Percentiles rank a stretch among this genome's conserved stretches.
These are phyloP conservation scores for Zaprionus ghesquierei DNA, from an alignment of 1,140 invertebrate species.

Conservation along the genomic window DNA sequence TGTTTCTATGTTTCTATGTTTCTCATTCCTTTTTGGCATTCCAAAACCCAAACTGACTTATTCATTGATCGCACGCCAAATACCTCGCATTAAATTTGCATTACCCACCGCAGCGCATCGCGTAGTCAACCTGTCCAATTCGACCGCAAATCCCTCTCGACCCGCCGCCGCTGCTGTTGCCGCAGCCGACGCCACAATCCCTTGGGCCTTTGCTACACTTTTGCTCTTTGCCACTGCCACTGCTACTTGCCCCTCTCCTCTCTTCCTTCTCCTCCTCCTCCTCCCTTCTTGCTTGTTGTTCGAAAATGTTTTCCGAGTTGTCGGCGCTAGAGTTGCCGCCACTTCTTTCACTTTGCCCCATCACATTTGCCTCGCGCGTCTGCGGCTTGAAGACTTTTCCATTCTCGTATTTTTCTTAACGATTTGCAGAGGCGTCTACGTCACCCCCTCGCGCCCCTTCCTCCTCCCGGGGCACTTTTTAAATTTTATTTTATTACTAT, in stretches of 20 bases:
- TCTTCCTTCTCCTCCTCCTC: not conserved
- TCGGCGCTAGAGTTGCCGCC: not conserved
- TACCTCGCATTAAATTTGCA: not conserved
- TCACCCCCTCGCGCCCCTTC: not conserved
- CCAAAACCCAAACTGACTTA: not conserved
- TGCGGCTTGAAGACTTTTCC: slow-evolving; percentile 31
- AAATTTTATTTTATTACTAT: slow-evolving; percentile 82
- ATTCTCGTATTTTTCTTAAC: slow-evolving; percentile 59
- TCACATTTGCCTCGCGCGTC: not conserved
- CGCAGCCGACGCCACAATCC: not conserved
- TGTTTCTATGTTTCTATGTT: not conserved
- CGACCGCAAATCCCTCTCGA: slow-evolving; percentile 4
- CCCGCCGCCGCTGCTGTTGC: not conserved
- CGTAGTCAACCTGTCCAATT: not conserved
- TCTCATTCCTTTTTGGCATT: too few relatives aligned
- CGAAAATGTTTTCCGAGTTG: slow-evolving; percentile 49
- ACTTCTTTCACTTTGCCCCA: not conserved
- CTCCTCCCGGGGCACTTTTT: slow-evolving; percentile 41
- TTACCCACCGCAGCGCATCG: not conserved
- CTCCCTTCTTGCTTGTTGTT: slow-evolving; percentile 21
- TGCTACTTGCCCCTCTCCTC: slow-evolving; percentile 14
- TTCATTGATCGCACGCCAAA: not conserved
- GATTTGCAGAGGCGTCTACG: slow-evolving; percentile 32
- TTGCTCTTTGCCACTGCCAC: slow-evolving; percentile 6
- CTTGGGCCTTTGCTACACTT: slow-evolving; percentile 21